Base-by-base conservation (phyloP, 2,797 vertebrate genomes). In the Oreochromis mossambicus region DNA sequence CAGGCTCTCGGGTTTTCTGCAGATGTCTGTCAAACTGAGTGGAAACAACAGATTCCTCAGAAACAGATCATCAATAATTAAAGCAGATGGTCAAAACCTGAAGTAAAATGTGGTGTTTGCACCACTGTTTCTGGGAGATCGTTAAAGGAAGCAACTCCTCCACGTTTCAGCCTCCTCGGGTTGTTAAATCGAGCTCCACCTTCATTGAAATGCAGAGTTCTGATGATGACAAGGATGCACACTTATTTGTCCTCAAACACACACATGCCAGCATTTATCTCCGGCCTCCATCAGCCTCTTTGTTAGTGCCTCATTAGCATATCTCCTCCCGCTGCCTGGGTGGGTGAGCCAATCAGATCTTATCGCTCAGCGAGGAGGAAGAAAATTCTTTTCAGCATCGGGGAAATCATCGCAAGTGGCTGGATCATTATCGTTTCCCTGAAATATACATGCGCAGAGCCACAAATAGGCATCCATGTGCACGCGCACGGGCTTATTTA, bases 261-360 rank as follows among this genome's bases (percentile, higher is more conserved):
- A 80, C 56, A 77, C 56, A 48, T 77, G 43, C 76, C 32, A 6
- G 63, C 52, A 70, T 75, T 86, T 88, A 91, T 94, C 89, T 50
- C 26, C 6, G 6, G 26, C 43, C 14, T 66, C 86, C 82, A 92
- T 93, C 91, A 81, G 88, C 80, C 61, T 87, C 83, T 88, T 88
- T 92, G 76, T 84, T 81, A 50, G 81, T 24, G 13, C 83, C 10
- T 92, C 88, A 91, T 95, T 92, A 92, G 90, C 92, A 93, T 93
- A 90, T 94, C 89, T 88, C 88, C 88, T 90, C 91, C 91, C 9
- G 76, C 61, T 63, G 86, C 82, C 84, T 66, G 85, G 87, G 84
- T 86, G 88, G 92, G 89, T 85, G 88, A 93, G 91, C 92, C 92
- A 93, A 93, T 95, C 90, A 86, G 92, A 95, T 92, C 63, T 85